Evolutionary conservation across 35 echinoderm and acorn worm genomes (phyloP).

Genomic region (Apostichopus japonicus): DNA sequence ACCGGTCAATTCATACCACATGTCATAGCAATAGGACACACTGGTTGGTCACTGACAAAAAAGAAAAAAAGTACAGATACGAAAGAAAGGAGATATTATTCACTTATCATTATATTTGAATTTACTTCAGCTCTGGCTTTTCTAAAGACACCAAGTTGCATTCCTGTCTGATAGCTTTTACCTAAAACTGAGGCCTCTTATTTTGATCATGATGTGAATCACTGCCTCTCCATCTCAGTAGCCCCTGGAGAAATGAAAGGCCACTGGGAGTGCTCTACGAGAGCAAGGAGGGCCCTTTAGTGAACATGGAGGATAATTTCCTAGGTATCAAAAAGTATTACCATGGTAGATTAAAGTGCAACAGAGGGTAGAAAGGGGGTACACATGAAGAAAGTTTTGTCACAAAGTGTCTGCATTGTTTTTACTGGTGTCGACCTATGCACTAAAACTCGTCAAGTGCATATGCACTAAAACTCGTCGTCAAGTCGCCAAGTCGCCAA

Average conservation of each 20-base stretch:
- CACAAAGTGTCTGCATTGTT: too few species aligned
- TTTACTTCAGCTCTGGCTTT: neutral
- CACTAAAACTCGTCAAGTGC: too few species aligned
- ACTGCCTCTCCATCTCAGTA: neutral
- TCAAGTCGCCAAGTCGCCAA: too few species aligned
- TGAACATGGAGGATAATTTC: neutral
- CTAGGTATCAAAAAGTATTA: neutral
- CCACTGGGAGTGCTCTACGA: neutral
- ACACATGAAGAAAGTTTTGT: neutral
- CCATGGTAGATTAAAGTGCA: neutral
- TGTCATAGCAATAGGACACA: too few species aligned
- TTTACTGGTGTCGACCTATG: too few species aligned
- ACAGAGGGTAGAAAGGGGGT: neutral
- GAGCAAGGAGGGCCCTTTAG: neutral
- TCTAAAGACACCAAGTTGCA: too few species aligned
- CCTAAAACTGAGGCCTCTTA: neutral
- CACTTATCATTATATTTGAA: neutral
- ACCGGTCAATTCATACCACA: too few species aligned
- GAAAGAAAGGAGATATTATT: too few species aligned
- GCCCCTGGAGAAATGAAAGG: neutral
- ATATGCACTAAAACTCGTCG: too few species aligned
- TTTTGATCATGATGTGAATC: neutral
- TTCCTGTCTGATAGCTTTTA: neutral
- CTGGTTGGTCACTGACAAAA: too few species aligned
- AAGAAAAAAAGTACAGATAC: too few species aligned